Evolutionary conservation across 2,797 vertebrate species (phyloP), one percentile per base, ranked within the genome.

Genomic region (Fundulus diaphanus): DNA sequence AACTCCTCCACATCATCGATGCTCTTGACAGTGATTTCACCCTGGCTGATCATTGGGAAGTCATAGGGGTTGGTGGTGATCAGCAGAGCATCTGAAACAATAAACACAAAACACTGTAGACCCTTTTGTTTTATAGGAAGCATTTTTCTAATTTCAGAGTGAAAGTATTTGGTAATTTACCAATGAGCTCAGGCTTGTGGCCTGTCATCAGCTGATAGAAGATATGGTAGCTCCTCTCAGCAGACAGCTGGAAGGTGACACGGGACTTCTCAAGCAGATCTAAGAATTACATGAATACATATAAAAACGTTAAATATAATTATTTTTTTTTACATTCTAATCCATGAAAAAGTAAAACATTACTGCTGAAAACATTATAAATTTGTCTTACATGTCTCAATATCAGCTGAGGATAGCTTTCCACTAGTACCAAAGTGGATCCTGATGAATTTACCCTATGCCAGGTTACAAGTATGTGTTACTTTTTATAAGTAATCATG

Each of bases 1-100:
- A 97, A 70, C 82, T 97, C 96, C 54, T 97, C 96, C 37, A 95
- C 86, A 79, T 97, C 97, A 90, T 97, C 76, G 75, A 97, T 97
- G 81, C 96, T 97, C 75, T 96, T 92, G 61, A 98, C 97, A 63
- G 89, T 94, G 77, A 98, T 95, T 87, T 98, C 96, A 46, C 97
- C 97, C 86, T 96, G 95, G 85, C 97, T 97, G 89, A 97, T 93
- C 85, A 96, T 96, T 8, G 85, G 94, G 44, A 75, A 97, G 87
- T 97, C 97, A 42, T 95, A 98, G 0, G 97, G 97, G 82, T 98
- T 98, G 89, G 96, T 97, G 68, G 96, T 96, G 66, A 97, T 96
- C 57, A 97, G 24, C 51, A 52, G 51, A 52, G 51, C 51, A 52
- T 52, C 96, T 97, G 77, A 31, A 57, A 57, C 1, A 59, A 72